Evolutionary conservation across 2,113 vertebrate species (phyloP).

Genomic region (Ariopsis seemanni): DNA sequence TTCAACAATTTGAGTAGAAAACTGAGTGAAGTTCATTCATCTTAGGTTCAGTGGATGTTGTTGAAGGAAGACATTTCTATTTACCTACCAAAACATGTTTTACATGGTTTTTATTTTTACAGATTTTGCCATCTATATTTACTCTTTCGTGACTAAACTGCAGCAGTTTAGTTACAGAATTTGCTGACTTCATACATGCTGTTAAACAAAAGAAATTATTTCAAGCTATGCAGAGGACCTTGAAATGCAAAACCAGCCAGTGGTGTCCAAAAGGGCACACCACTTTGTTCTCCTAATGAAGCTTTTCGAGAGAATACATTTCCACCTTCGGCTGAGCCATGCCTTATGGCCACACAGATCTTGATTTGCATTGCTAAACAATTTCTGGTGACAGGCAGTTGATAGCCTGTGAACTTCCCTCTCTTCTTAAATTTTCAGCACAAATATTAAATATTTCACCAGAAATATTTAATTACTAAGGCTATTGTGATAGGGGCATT

Average conservation of each 20-base stretch:
- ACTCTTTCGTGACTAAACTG: not conserved
- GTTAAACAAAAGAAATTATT: not conserved
- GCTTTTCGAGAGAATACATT: not conserved
- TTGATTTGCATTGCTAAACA: conserved; percentile 38
- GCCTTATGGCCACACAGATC: not conserved
- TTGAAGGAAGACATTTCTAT: not conserved
- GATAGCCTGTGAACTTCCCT: conserved; percentile 12
- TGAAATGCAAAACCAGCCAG: not conserved
- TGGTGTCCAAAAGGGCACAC: not conserved
- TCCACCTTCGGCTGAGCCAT: not conserved
- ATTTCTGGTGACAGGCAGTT: conserved; percentile 6
- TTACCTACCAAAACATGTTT: not conserved
- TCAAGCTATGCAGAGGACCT: not conserved
- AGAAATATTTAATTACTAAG: not conserved
- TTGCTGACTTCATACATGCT: not conserved
- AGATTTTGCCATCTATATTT: not conserved
- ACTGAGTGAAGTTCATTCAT: not conserved
- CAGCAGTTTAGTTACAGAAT: not conserved
- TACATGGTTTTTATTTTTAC: not conserved
- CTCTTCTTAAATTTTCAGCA: not conserved
- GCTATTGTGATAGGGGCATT: not conserved
- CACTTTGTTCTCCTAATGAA: not conserved
- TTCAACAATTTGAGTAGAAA: not conserved
- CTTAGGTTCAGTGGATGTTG: not conserved
- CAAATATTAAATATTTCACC: not conserved